Percentiles rank a stretch among this genome's conserved stretches.
Conservation (phyloP, 2,797 vertebrate genomes). For the Esox lucius region DNA sequence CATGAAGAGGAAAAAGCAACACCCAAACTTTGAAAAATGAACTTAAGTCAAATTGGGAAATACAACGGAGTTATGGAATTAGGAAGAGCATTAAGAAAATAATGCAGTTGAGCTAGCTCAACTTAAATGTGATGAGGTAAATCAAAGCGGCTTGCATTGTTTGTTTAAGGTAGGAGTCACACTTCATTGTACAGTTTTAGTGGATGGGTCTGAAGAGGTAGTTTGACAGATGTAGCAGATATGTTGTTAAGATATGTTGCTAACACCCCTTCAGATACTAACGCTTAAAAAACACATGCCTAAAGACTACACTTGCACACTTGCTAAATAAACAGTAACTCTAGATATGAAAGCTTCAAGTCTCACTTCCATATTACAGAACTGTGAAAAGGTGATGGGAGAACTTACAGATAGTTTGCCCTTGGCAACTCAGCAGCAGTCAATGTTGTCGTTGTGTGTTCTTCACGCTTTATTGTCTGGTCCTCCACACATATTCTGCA, state of each 20-base stretch:
- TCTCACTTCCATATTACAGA: constrained; percentile 1
- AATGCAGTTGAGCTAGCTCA: constrained; percentile 20
- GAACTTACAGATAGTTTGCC: constrained; percentile 69
- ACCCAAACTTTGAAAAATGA: constrained; percentile 27
- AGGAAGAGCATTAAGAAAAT: constrained; percentile 20
- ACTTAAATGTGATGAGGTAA: constrained; percentile 10
- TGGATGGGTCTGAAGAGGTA: constrained; percentile 14
- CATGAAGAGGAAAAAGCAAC: constrained; percentile 4
- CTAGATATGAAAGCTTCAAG: background rate
- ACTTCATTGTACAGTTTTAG: constrained; percentile 40
- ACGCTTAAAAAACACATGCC: background rate
- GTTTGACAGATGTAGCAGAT: constrained; percentile 26
- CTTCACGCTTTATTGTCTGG: constrained; percentile 38
- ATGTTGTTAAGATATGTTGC: background rate
- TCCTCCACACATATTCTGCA: constrained; percentile 55
- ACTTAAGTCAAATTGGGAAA: constrained; percentile 16
- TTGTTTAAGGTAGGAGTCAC: constrained; percentile 42
- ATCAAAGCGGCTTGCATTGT: constrained; percentile 30
- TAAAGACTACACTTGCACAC: background rate
- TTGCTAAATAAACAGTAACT: constrained; percentile 5
- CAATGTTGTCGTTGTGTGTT: constrained; percentile 42
- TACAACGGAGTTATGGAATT: constrained; percentile 8
- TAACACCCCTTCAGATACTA: background rate
- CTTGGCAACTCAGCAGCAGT: constrained; percentile 59
- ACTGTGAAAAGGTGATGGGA: constrained; percentile 4